Conservation (phyloP, 1,140 invertebrate genomes). For the Gryllus bimaculatus region DNA sequence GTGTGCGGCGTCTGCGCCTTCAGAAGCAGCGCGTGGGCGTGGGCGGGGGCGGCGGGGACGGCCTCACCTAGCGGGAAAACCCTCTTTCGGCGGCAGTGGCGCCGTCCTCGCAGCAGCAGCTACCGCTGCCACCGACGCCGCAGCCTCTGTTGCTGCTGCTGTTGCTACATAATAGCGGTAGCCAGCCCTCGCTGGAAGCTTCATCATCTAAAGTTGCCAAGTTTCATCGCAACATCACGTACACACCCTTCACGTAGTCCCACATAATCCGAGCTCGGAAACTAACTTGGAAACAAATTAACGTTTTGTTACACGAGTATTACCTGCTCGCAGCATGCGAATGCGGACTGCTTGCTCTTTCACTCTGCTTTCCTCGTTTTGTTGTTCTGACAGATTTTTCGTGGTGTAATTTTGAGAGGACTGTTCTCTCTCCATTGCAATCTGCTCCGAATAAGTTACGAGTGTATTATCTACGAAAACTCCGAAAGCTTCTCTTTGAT, state of each 20-base stretch:
- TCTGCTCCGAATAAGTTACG: too few relatives aligned
- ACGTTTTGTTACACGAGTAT: not conserved
- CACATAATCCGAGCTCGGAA: not conserved
- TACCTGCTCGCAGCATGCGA: not conserved
- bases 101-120: not conserved
- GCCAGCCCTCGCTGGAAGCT: not conserved
- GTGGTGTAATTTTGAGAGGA: too few relatives aligned
- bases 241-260: not conserved
- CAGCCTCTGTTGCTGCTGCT: not conserved
- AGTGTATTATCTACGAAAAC: too few relatives aligned
- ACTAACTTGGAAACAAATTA: slow-evolving; percentile 2
- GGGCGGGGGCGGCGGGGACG: too few relatives aligned
- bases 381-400: too few relatives aligned
- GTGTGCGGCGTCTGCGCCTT: not conserved
- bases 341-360: not conserved
- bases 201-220: not conserved
- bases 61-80: not conserved
- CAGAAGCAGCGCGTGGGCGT: not conserved
- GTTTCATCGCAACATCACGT: not conserved
- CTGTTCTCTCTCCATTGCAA: too few relatives aligned
- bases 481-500: too few relatives aligned
- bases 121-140: not conserved
- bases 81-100: not conserved
- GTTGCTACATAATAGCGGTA: not conserved
- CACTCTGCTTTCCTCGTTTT: too few relatives aligned